phyloP scores from a whole-genome alignment of 2,113 vertebrate genomes.

The Talpa occidentalis region DNA sequence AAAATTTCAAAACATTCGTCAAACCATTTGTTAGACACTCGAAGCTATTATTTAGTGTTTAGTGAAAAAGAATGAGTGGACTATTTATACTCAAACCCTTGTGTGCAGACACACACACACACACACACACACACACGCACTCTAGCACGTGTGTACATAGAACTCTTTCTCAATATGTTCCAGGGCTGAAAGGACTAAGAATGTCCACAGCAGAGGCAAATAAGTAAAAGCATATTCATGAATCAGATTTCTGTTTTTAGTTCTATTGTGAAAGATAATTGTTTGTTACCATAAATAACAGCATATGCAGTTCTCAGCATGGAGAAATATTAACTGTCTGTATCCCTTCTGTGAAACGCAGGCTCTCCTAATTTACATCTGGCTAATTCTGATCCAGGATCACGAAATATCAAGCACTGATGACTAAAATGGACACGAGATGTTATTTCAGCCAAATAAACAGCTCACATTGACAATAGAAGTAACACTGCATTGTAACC shows the following conservation, averaged over 20 bases:
- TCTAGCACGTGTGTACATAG: neutral
- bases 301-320: slow-evolving; percentile 42
- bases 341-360: slow-evolving; percentile 40
- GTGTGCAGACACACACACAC: neutral
- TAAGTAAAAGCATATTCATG: slow-evolving; percentile 48
- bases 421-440: slow-evolving; percentile 8
- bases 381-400: slow-evolving; percentile 35
- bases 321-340: slow-evolving; percentile 49
- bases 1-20: slow-evolving; percentile 24
- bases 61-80: neutral
- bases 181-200: neutral
- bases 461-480: neutral
- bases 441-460: slow-evolving; percentile 17
- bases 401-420: neutral
- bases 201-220: slow-evolving; percentile 12
- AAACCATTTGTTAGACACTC: slow-evolving; percentile 12
- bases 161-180: neutral
- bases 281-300: slow-evolving; percentile 68
- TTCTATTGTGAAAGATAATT: slow-evolving; percentile 67
- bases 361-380: slow-evolving; percentile 36
- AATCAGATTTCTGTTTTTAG: slow-evolving; percentile 66
- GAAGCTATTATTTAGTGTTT: neutral
- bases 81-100: neutral
- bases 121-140: too few species aligned
- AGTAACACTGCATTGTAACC: neutral